Conservation (phyloP, 2,888 invertebrate genomes). For the Tyria jacobaeae region DNA sequence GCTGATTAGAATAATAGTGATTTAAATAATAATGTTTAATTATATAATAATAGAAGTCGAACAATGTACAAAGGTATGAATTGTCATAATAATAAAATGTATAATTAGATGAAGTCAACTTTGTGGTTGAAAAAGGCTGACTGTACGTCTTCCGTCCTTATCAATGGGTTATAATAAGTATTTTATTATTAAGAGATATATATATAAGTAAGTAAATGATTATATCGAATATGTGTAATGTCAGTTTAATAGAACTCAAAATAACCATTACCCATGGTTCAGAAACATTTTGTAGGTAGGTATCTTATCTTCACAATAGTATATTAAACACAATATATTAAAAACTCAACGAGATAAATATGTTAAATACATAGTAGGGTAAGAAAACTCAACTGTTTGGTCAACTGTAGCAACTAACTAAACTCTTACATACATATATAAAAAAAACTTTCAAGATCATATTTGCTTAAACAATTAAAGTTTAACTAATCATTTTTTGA, state of each 20-base stretch:
- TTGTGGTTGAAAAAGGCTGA: conserved; percentile 52
- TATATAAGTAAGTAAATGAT: background rate
- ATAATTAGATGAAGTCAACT: conserved; percentile 36
- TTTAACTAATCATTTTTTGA: too few relatives aligned
- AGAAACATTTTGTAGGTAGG: background rate
- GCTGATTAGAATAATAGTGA: conserved; percentile 18
- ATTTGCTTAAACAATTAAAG: too few relatives aligned
- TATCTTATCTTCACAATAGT: background rate
- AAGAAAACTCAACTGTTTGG: background rate
- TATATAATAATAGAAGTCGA: conserved; percentile 35
- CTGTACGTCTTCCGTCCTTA: conserved; percentile 57
- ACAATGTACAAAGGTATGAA: conserved; percentile 59
- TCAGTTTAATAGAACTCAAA: background rate
- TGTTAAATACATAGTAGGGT: background rate
- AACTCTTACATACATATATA: too few relatives aligned
- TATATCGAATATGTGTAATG: conserved; percentile 10
- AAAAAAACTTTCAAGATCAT: too few relatives aligned
- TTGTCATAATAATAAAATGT: conserved; percentile 52
- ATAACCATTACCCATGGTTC: background rate
- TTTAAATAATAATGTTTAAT: conserved; percentile 23
- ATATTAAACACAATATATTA: background rate
- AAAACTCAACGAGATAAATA: background rate
- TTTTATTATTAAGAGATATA: background rate
- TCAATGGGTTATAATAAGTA: conserved; percentile 23
- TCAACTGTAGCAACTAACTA: background rate